Conservation (phyloP, 2,797 vertebrate species). For the Hoplostethus mediterraneus region DNA sequence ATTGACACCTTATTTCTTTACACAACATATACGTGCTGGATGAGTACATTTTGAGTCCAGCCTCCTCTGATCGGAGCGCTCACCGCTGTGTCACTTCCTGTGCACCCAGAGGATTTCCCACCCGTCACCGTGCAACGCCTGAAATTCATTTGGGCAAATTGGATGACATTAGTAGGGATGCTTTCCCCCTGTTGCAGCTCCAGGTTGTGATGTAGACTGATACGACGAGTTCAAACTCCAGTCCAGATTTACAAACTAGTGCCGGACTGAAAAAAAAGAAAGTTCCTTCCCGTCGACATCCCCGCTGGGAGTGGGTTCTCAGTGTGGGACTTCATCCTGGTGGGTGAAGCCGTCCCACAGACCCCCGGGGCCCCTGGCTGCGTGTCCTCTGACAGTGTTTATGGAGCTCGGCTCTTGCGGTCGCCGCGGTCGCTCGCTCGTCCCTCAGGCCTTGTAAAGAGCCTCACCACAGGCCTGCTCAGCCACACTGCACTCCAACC, state of each 20-base stretch:
- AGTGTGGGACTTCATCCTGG: neutral
- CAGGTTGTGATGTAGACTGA: no score
- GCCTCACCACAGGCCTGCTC: slow-evolving; percentile 55
- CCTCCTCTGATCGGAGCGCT: neutral
- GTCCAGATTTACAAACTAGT: neutral
- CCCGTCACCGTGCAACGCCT: neutral
- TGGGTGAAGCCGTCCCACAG: slow-evolving; percentile 41
- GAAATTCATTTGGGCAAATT: neutral
- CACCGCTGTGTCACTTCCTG: neutral
- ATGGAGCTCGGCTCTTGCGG: slow-evolving; percentile 70
- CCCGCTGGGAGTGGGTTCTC: neutral
- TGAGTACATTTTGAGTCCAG: no score
- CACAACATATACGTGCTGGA: no score
- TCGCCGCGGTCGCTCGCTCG: slow-evolving; percentile 59
- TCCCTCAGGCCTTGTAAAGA: slow-evolving; percentile 73
- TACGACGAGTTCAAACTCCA: no score
- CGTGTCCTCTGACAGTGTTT: slow-evolving; percentile 56
- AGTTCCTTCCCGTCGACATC: neutral
- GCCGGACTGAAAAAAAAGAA: neutral
- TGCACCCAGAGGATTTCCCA: neutral
- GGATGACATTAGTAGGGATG: neutral
- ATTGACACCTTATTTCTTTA: no score
- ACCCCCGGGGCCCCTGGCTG: slow-evolving; percentile 23
- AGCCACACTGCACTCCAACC: slow-evolving; percentile 46
- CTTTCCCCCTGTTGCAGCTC: neutral